These are phyloP conservation scores for Heliconius ethilla DNA, from an alignment of 2,888 invertebrate species.

Conservation along the genomic window DNA sequence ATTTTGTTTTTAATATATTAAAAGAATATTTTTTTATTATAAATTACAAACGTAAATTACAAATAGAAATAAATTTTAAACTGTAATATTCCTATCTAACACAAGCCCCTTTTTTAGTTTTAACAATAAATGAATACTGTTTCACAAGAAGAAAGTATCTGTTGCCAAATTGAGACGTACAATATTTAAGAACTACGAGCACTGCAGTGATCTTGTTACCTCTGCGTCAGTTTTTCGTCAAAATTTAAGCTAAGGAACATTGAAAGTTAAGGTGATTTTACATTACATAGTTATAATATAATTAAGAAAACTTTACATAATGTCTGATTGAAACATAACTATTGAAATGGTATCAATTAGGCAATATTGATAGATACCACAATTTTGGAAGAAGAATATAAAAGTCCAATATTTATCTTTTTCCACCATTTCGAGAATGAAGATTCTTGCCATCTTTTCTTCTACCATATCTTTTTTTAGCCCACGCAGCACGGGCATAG, in stretches of 20 bases:
- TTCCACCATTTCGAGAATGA: no score
- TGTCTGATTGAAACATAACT: no score
- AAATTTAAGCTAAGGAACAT: constrained; percentile 4
- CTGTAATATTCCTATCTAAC: background rate
- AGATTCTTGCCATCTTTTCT: no score
- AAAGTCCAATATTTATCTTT: no score
- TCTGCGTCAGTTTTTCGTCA: constrained; percentile 22
- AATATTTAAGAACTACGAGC: constrained; percentile 17
- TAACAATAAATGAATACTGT: background rate
- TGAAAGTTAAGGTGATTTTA: constrained; percentile 8
- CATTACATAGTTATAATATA: background rate
- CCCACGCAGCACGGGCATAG: no score
- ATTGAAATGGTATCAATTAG: no score
- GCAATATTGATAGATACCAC: no score
- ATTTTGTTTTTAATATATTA: no score
- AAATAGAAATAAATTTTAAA: background rate
- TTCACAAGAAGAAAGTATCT: constrained; percentile 2
- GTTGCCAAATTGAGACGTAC: constrained; percentile 15
- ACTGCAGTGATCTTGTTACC: constrained; percentile 21
- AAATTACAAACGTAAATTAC: no score
- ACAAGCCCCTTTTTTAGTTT: background rate
- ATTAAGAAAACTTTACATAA: background rate
- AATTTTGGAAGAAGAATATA: no score
- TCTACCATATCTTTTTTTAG: no score
- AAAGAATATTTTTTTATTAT: no score